Conservation (phyloP, 2,113 vertebrate genomes). For the Hyperopisus bebe region DNA sequence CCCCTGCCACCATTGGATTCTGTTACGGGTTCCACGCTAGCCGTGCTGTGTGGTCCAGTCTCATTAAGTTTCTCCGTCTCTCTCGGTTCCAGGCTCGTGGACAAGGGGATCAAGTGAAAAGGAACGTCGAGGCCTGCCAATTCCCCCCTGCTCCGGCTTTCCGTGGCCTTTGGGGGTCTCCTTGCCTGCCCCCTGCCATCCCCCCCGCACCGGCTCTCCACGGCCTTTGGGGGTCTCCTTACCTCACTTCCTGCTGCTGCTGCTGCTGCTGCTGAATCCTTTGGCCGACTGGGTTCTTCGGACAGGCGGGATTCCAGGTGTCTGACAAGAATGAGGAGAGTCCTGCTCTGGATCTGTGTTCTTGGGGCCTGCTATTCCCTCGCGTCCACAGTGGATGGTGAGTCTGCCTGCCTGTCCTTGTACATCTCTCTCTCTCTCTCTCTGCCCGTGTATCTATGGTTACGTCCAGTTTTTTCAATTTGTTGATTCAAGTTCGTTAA, state of each 20-base stretch:
- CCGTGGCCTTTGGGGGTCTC: not conserved
- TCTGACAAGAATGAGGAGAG: constrained; percentile 18
- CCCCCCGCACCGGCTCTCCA: not conserved
- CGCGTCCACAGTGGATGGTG: constrained; percentile 26
- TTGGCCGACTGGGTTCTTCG: not conserved
- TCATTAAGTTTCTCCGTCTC: not conserved
- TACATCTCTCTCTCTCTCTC: not conserved
- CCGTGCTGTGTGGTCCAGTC: not conserved
- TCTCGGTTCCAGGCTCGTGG: constrained; percentile 27
- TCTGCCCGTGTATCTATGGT: not conserved
- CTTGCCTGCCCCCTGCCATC: too few species aligned
- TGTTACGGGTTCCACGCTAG: not conserved
- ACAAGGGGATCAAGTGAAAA: constrained; percentile 30
- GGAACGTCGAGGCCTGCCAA: constrained; percentile 6
- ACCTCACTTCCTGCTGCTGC: not conserved
- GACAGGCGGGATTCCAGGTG: not conserved
- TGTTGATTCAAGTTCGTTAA: not conserved
- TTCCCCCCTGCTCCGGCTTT: not conserved
- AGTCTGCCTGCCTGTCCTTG: constrained; percentile 19
- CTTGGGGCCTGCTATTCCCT: constrained; percentile 28
- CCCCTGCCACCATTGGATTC: not conserved
- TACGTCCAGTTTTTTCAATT: not conserved
- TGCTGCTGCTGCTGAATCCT: not conserved
- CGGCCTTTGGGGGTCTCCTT: not conserved
- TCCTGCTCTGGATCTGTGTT: constrained; percentile 17